Percentiles rank a stretch among this genome's conserved stretches.
phyloP scores from a whole-genome alignment of 2,797 vertebrate genomes.

The Poecilia picta region DNA sequence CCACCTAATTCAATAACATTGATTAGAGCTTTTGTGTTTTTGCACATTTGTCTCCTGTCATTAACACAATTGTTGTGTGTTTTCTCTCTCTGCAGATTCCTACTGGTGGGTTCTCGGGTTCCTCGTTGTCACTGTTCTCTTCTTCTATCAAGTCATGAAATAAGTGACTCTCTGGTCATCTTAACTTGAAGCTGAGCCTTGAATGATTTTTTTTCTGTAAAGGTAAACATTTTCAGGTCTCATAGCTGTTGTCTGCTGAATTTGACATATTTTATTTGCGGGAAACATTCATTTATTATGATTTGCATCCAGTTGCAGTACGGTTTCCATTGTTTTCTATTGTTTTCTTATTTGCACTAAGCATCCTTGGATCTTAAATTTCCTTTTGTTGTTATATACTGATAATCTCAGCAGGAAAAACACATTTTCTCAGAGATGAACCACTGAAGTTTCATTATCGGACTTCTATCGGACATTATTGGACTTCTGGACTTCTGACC shows the following conservation, averaged over 20 bases:
- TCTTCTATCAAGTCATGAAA: slow-evolving; percentile 77
- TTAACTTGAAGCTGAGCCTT: slow-evolving; percentile 25
- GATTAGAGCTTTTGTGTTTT: background rate
- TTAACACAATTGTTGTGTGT: slow-evolving; percentile 12
- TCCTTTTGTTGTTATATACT: background rate
- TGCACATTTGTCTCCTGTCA: background rate
- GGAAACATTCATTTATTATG: background rate
- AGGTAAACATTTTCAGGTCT: slow-evolving; percentile 11
- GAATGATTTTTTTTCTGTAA: slow-evolving; percentile 16
- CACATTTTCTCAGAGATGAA: background rate
- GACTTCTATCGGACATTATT: no score
- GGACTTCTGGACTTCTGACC: no score
- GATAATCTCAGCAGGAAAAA: background rate
- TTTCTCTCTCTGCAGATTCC: slow-evolving; percentile 64
- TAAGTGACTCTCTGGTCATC: slow-evolving; percentile 23
- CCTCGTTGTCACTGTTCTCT: slow-evolving; percentile 71
- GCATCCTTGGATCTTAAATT: background rate
- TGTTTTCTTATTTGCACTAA: slow-evolving; percentile 2
- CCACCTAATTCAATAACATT: background rate
- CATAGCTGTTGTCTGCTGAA: background rate
- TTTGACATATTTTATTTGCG: background rate
- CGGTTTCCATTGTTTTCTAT: slow-evolving; percentile 3
- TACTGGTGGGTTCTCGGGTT: slow-evolving; percentile 71
- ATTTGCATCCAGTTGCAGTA: background rate
- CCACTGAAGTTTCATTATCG: background rate